Percentiles rank a stretch among this genome's conserved stretches.
Conservation (phyloP, 2,113 vertebrate genomes). For the Pelodiscus sinensis region DNA sequence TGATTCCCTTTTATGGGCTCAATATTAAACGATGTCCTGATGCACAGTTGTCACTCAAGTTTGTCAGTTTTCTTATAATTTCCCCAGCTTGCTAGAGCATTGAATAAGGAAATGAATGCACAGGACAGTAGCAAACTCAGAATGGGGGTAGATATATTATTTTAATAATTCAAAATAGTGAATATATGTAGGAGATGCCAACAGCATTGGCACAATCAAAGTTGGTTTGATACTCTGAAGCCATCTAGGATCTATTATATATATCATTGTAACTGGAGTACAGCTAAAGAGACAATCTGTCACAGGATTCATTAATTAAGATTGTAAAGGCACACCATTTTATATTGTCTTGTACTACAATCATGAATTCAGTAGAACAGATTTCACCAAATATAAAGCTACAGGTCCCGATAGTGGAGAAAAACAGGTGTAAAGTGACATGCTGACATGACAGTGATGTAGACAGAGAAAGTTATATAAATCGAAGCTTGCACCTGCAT, state of each 20-base stretch:
- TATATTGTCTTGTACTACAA: background rate
- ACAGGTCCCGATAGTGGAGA: too few species aligned
- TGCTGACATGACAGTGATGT: background rate
- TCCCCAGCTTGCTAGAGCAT: background rate
- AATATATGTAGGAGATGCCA: background rate
- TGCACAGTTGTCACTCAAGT: conserved; percentile 27
- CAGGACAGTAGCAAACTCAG: background rate
- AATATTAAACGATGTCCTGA: conserved; percentile 40
- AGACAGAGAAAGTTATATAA: background rate
- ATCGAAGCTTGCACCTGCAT: background rate
- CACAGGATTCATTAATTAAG: background rate
- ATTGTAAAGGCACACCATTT: background rate
- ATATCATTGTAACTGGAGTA: background rate
- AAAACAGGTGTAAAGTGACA: too few species aligned
- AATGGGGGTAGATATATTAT: background rate
- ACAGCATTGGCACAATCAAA: background rate
- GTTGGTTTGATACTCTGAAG: background rate
- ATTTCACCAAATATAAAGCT: too few species aligned
- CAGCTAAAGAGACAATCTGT: background rate
- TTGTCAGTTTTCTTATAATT: conserved; percentile 44
- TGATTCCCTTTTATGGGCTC: conserved; percentile 46
- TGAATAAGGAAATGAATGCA: conserved; percentile 13
- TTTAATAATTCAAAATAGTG: conserved; percentile 19
- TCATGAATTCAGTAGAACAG: background rate
- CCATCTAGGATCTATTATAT: background rate